Conservation (phyloP, 2,888 invertebrate genomes). For the Hesperia comma region DNA sequence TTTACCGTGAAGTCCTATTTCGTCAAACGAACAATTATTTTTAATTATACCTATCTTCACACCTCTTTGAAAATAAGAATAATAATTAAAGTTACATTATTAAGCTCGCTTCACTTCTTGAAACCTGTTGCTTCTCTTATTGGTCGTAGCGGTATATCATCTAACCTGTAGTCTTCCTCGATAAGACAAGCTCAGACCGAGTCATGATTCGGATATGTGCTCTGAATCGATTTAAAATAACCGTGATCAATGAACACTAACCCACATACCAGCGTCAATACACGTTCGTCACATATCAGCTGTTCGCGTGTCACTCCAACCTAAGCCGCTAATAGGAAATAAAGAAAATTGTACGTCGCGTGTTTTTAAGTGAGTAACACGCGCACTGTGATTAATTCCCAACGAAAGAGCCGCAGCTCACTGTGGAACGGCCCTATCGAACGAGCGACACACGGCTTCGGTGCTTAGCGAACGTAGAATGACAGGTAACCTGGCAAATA, state of each 20-base stretch:
- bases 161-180: too few relatives aligned
- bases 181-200: too few relatives aligned
- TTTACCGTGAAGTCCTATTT: too few relatives aligned
- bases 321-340: conserved; percentile 38
- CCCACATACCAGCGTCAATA: neutral
- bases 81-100: too few relatives aligned
- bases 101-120: too few relatives aligned
- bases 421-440: conserved; percentile 20
- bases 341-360: conserved; percentile 49
- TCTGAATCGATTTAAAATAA: too few relatives aligned
- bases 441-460: neutral
- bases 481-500: neutral
- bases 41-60: too few relatives aligned
- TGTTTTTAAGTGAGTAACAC: conserved; percentile 53
- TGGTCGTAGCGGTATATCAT: too few relatives aligned
- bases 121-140: too few relatives aligned
- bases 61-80: too few relatives aligned
- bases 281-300: conserved; percentile 8
- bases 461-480: neutral
- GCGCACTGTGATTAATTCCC: conserved; percentile 56
- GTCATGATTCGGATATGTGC: too few relatives aligned
- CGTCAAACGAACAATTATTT: too few relatives aligned
- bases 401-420: conserved; percentile 40
- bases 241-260: neutral
- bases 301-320: conserved; percentile 13